Base-by-base conservation (phyloP, 2,888 invertebrate species). In the Camponotus fellah region DNA sequence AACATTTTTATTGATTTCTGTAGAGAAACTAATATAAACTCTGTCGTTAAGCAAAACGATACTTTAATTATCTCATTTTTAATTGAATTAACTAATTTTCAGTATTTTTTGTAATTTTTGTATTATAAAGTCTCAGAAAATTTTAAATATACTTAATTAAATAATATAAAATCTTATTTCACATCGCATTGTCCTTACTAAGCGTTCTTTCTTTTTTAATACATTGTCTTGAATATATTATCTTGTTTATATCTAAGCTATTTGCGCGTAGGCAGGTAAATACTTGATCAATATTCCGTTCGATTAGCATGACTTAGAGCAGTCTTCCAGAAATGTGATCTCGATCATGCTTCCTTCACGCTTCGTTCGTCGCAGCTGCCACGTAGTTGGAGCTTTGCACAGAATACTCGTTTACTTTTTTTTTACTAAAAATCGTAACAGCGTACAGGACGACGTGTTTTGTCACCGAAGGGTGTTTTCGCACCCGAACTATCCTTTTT, bases 281-380 rank as follows among this genome's bases (percentile, higher is more conserved):
- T 89, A 91, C 85, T 88, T 89, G 85, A 92, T 92, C 89, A 90
- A 92, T 91, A 91, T 92, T 92, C 91, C 71, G 88, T 89, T 88
- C 84, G 81, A 91, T 93, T 91, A 91, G 77, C 91, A 92, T 91
- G 92, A 92, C 85, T 91, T 83, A 85, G 85, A 62, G 80, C 92
- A 91, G 87, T 93, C 92, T 93, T 93, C 93, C 92, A 91, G 92
- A 92, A 92, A 91, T 90, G 72, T 91, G 91, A 92, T 85, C 90
- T 88, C 66, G 85, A 89, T 86, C 82, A 72, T 68, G 43, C 82
- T 87, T 91, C 83, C 88, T 85, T 90, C 85, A 88, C 90, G 88
- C 87, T 87, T 85, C 85, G 85, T 82, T 91, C 90, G 89, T 86
- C 85, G 88, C 93, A 93, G 93, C 92, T 93, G 93, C 88, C 89